Conservation (phyloP, 1,140 invertebrate genomes). For the Dreissena rostriformis region DNA sequence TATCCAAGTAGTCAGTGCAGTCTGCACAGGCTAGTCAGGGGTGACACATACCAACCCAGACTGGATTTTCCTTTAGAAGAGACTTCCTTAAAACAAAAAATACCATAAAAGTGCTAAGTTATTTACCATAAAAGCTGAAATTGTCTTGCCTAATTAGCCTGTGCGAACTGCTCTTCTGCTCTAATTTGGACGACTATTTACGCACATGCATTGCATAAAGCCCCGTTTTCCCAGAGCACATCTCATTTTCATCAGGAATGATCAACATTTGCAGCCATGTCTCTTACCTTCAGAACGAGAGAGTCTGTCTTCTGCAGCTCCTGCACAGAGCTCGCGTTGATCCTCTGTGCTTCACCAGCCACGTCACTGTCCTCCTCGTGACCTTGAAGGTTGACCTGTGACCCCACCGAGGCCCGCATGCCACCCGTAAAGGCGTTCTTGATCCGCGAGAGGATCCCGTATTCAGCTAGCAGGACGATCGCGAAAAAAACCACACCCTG, state of each 20-base stretch:
- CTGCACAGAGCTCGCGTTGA: conserved; percentile 40
- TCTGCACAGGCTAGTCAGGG: no score
- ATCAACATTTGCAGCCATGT: background rate
- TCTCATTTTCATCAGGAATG: background rate
- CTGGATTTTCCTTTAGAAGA: no score
- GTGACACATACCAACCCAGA: no score
- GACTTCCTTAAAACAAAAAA: background rate
- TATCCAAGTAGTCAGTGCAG: no score
- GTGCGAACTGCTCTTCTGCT: background rate
- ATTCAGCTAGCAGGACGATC: conserved; percentile 82
- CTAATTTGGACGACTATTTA: background rate
- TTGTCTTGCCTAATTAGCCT: background rate
- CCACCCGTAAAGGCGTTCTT: background rate
- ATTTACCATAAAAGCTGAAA: no score
- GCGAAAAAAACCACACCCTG: conserved; percentile 83
- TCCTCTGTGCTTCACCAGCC: conserved; percentile 58
- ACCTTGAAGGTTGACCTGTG: conserved; percentile 1
- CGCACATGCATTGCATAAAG: background rate
- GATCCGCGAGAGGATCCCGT: conserved; percentile 44
- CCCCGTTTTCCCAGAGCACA: background rate
- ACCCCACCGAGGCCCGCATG: conserved; percentile 14
- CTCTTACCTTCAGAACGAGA: conserved; percentile 56
- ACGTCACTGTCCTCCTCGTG: conserved; percentile 66
- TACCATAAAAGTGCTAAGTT: background rate
- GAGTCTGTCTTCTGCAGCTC: conserved; percentile 44